phyloP scores from a whole-genome alignment of 53 echinoderm and acorn worm species.

The Glandiceps talaboti region DNA sequence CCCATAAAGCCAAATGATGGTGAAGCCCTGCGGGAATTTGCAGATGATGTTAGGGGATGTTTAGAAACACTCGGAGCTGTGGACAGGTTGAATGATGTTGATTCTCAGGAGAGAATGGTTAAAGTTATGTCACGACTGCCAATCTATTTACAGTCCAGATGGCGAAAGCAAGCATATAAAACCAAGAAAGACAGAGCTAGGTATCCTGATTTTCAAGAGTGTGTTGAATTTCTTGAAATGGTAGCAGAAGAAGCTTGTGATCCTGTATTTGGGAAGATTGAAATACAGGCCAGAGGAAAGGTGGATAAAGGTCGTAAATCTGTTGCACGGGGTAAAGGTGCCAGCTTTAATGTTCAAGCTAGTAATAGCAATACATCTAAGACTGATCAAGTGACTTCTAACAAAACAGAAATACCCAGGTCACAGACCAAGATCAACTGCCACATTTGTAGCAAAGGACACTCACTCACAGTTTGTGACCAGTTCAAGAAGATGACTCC shows the following conservation, averaged over 20 bases:
- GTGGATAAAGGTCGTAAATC: not conserved
- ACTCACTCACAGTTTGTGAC: slow-evolving; percentile 8
- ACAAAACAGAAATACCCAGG: no score
- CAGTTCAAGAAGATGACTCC: slow-evolving; percentile 18
- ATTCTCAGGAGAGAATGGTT: slow-evolving; percentile 19
- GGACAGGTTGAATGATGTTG: slow-evolving; percentile 19
- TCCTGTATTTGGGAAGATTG: no score
- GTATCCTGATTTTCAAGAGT: slow-evolving; percentile 26
- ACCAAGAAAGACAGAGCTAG: slow-evolving; percentile 12
- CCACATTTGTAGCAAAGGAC: not conserved
- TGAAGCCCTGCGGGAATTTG: slow-evolving; percentile 26
- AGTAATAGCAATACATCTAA: no score
- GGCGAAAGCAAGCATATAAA: slow-evolving; percentile 31
- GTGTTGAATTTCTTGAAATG: slow-evolving; percentile 11
- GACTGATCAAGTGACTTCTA: no score
- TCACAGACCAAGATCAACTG: no score
- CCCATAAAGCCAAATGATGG: slow-evolving; percentile 23
- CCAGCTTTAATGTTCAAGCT: no score
- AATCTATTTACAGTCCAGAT: slow-evolving; percentile 14
- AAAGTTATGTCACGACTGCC: slow-evolving; percentile 27
- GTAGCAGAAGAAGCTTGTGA: slow-evolving; percentile 10
- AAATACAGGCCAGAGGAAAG: not conserved
- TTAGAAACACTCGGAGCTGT: slow-evolving; percentile 20
- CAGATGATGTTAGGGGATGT: slow-evolving; percentile 27
- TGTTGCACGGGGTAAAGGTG: no score